These are phyloP conservation scores for Noctua janthina DNA, from an alignment of 2,888 invertebrate genomes.

Conservation along the genomic window DNA sequence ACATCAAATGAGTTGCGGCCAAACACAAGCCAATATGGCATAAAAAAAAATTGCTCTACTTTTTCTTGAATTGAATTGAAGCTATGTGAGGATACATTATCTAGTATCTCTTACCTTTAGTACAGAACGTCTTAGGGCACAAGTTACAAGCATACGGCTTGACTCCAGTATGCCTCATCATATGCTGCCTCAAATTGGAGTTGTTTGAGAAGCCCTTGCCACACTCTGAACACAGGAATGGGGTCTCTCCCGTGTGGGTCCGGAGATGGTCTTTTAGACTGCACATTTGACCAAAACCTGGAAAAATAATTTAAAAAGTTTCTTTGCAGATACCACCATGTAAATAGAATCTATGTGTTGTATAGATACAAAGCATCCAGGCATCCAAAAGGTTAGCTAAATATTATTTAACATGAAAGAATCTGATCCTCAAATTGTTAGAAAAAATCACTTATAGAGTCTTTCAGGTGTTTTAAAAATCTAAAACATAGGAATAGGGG, in stretches of 20 bases:
- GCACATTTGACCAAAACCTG: conserved; percentile 89
- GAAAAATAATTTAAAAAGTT: conserved; percentile 18
- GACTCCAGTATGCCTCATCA: conserved; percentile 88
- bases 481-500: background rate
- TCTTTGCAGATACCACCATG: background rate
- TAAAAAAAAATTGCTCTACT: background rate
- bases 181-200: conserved; percentile 90
- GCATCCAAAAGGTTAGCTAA: background rate
- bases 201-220: conserved; percentile 89
- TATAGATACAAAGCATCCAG: background rate
- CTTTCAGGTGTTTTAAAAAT: background rate
- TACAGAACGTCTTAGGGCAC: conserved; percentile 90
- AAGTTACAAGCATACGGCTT: conserved; percentile 89
- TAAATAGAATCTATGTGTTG: background rate
- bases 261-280: conserved; percentile 90
- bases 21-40: no score
- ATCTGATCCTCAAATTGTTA: background rate
- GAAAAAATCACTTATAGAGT: background rate
- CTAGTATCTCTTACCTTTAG: conserved; percentile 82
- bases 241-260: conserved; percentile 89
- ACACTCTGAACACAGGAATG: conserved; percentile 89
- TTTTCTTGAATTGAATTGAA: background rate
- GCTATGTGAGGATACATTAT: background rate
- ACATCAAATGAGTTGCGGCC: no score
- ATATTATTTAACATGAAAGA: background rate